Evolutionary conservation across 1,140 invertebrate species (phyloP), one percentile per base, ranked within the genome.

Genomic region (Dreissena rostriformis): DNA sequence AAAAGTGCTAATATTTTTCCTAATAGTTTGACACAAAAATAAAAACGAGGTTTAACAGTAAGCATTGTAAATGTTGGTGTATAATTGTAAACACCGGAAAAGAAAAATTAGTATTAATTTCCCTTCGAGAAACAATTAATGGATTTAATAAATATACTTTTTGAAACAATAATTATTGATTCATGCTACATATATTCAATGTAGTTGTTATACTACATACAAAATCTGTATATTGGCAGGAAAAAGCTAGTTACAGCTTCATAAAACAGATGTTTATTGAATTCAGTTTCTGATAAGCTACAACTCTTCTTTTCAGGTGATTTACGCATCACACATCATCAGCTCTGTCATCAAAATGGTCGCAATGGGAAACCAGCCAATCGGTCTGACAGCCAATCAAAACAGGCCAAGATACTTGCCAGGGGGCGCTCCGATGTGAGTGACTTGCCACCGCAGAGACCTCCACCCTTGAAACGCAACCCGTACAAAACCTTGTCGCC

Each of bases 381-480:
- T 51, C 74, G 75, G 68, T 73, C 74, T 49, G 12, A 71, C 10
- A 39, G 68, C 26, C 61, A n/a, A 65, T 24, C 71, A 29, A 82
- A 74, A 75, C 80, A 71, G 14, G 71, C 80, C 6, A 74, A 53
- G 57, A 73, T 82, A 0, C 57, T 82, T 12, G 80, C 80, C 22
- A 66, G 80, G 49, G 71, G 70, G 29, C 80, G 55, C 24, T 75
- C 80, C 6, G 24, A 53, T 26, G 26, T 10, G 1, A 66, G 24
- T 1, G 72, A 82, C n/a, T 19, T 28, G 29, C 39, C 80, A 66
- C 80, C 80, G 19, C 71, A 82, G 55, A 26, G 80, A 74, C 80
- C 80, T 29, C 80, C 80, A 57, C 80, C 80, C 10, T 49, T 82
- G 22, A 75, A 74, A 15, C 52, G 75, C 61, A 82, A 82, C 66